Conservation (phyloP, 1,140 invertebrate genomes). For the Belonocnema kinseyi region DNA sequence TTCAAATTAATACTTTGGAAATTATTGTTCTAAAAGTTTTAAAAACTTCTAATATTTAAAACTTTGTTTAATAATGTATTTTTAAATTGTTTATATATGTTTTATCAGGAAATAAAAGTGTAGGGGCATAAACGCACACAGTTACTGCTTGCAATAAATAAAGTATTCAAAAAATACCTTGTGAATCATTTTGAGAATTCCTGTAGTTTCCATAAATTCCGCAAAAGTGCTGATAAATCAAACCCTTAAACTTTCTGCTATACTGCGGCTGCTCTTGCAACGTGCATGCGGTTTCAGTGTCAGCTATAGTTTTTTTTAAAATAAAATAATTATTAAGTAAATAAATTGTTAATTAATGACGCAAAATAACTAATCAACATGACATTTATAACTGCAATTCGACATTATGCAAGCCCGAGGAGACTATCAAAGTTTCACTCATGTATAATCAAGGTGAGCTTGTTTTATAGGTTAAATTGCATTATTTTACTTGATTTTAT, state of each 20-base stretch:
- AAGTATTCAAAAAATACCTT: too few relatives aligned
- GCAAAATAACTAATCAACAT: not conserved
- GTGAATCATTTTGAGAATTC: too few relatives aligned
- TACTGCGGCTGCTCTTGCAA: not conserved
- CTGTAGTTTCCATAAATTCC: too few relatives aligned
- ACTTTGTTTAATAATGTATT: too few relatives aligned
- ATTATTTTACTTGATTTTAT: not conserved
- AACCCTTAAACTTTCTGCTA: not conserved
- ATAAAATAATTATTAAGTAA: not conserved
- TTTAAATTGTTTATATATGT: too few relatives aligned
- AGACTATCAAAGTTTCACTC: conserved; percentile 36
- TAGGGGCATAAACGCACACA: too few relatives aligned
- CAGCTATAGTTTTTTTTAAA: not conserved
- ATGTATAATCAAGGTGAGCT: conserved; percentile 43
- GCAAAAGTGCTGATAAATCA: too few relatives aligned
- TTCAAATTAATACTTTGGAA: too few relatives aligned
- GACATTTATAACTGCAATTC: conserved; percentile 19
- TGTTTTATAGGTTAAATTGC: conserved; percentile 22
- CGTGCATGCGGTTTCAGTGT: not conserved
- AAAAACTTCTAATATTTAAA: too few relatives aligned
- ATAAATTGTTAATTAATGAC: not conserved
- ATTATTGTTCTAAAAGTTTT: too few relatives aligned
- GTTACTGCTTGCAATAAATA: too few relatives aligned
- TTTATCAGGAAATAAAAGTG: too few relatives aligned
- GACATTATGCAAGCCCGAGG: not conserved